Conservation (phyloP, 2,797 vertebrate species). For the Salmo trutta region DNA sequence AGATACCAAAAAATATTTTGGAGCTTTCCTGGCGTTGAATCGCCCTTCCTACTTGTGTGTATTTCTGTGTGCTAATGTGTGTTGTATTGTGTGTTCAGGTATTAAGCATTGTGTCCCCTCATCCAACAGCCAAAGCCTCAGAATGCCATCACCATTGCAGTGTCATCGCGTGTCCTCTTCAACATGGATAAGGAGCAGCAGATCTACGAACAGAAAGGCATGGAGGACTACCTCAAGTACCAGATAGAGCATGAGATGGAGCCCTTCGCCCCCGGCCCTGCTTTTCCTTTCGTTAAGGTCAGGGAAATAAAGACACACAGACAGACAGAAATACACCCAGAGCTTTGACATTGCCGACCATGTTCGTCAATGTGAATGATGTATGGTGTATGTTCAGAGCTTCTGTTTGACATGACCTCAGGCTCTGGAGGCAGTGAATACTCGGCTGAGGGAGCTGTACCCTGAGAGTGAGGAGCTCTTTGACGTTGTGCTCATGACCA, state of each 20-base stretch:
- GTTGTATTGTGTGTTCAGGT: neutral
- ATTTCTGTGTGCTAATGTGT: neutral
- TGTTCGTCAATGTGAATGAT: neutral
- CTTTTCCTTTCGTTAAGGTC: constrained; percentile 96
- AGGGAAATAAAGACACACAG: constrained; percentile 35
- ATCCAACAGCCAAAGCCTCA: constrained; percentile 83
- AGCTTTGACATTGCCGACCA: neutral
- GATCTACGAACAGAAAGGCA: constrained; percentile 85
- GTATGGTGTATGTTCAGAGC: neutral
- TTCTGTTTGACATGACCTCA: constrained; percentile 56
- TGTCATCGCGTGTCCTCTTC: constrained; percentile 91
- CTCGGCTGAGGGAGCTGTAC: constrained; percentile 85
- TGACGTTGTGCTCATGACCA: constrained; percentile 95
- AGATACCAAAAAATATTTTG: too few relatives aligned
- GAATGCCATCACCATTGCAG: constrained; percentile 91
- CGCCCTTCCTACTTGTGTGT: neutral
- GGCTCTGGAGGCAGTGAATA: constrained; percentile 92
- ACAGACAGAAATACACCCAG: constrained; percentile 22
- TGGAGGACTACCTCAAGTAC: constrained; percentile 91
- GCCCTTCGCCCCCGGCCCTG: constrained; percentile 88
- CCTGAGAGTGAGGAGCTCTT: constrained; percentile 93
- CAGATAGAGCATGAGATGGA: constrained; percentile 90
- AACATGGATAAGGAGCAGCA: constrained; percentile 93
- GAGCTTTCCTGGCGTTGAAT: too few relatives aligned
- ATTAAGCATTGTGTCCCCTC: neutral